Conservation (phyloP, 2,113 vertebrate genomes). For the Pluvialis apricaria region DNA sequence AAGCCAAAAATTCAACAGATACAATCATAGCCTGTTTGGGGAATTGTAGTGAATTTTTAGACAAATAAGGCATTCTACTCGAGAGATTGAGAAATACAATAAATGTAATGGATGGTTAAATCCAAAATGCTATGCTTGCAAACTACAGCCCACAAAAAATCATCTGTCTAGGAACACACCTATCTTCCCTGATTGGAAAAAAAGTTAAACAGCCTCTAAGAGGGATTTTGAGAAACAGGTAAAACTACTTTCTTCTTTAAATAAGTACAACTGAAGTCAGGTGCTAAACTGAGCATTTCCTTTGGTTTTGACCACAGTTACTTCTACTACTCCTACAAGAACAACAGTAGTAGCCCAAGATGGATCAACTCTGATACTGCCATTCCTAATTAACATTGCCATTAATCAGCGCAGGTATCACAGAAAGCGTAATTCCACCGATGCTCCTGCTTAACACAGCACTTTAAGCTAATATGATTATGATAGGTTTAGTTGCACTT, state of each 20-base stretch:
- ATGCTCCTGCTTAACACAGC: not conserved
- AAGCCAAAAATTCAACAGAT: not conserved
- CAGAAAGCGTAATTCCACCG: not conserved
- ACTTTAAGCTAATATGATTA: not conserved
- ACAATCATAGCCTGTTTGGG: not conserved
- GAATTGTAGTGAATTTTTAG: not conserved
- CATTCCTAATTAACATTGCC: not conserved
- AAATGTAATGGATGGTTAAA: not conserved
- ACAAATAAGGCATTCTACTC: slow-evolving; percentile 37
- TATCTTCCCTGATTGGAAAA: not conserved
- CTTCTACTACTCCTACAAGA: not conserved
- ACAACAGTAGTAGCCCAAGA: not conserved
- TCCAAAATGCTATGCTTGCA: not conserved
- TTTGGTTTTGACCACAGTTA: not conserved
- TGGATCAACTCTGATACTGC: not conserved
- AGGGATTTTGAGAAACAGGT: not conserved
- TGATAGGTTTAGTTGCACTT: not conserved
- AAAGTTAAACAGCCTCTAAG: not conserved
- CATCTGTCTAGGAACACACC: not conserved
- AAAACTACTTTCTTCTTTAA: no score
- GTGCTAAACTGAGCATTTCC: not conserved
- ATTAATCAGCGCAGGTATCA: not conserved
- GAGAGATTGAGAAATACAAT: not conserved
- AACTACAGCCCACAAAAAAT: not conserved
- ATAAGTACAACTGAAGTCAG: not conserved